A percentile compares a stretch with the other conserved stretches of the same genome.
Evolutionary conservation across 2,113 vertebrate species (phyloP).

Genomic region (Cinclus cinclus): DNA sequence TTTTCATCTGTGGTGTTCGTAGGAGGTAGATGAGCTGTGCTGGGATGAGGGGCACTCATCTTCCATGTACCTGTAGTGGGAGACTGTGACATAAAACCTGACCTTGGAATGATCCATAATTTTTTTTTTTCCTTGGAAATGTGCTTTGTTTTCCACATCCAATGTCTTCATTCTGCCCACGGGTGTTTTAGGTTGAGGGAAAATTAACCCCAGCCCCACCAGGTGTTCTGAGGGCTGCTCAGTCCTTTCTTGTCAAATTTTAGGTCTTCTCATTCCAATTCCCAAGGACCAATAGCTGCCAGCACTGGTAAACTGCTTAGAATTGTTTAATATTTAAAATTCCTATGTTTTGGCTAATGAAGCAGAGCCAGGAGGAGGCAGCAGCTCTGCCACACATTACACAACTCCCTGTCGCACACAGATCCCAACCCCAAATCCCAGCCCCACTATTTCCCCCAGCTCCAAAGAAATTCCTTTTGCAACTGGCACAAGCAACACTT

Average conservation of each 20-base stretch:
- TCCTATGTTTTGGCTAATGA: not conserved
- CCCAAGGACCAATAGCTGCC: not conserved
- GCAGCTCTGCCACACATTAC: not conserved
- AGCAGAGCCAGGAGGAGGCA: not conserved
- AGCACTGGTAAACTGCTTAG: not conserved
- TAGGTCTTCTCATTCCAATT: not conserved
- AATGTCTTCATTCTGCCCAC: not conserved
- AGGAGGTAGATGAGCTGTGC: not conserved
- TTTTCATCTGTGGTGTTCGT: not conserved
- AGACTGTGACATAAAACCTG: not conserved
- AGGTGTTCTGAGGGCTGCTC: not conserved
- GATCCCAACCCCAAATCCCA: not conserved
- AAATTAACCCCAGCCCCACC: not conserved
- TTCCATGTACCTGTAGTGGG: not conserved
- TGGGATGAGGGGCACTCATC: not conserved
- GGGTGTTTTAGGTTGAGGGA: not conserved
- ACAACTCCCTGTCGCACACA: not conserved
- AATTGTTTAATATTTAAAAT: not conserved
- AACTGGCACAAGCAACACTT: not conserved
- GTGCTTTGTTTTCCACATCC: not conserved
- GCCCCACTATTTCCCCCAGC: not conserved
- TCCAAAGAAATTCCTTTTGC: conserved; percentile 32
- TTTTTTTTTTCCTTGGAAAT: not conserved
- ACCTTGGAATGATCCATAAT: not conserved
- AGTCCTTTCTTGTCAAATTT: not conserved